phyloP scores from a whole-genome alignment of 2,113 vertebrate genomes.

The Dascyllus trimaculatus region DNA sequence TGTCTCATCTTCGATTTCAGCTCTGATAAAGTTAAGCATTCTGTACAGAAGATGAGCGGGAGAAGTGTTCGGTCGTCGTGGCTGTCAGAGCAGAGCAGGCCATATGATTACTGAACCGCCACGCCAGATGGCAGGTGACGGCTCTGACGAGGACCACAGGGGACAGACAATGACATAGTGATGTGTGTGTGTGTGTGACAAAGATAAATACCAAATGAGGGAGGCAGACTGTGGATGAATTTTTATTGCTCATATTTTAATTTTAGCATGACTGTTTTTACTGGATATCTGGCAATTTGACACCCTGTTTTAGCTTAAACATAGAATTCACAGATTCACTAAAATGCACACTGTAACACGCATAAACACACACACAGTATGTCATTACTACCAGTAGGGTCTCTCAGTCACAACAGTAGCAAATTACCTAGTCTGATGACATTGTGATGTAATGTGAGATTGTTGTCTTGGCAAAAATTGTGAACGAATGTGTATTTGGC shows the following conservation, averaged over 20 bases:
- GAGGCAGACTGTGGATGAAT: not conserved
- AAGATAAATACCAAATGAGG: not conserved
- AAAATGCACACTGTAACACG: too few relatives aligned
- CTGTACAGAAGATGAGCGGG: constrained; percentile 32
- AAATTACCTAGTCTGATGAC: too few relatives aligned
- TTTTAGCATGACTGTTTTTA: not conserved
- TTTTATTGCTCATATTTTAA: not conserved
- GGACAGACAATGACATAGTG: constrained; percentile 19
- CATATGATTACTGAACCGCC: constrained; percentile 54
- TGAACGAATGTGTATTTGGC: too few relatives aligned
- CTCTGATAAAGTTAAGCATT: constrained; percentile 17
- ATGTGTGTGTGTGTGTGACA: constrained; percentile 8
- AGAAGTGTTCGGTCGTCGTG: constrained; percentile 31
- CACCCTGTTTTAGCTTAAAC: too few relatives aligned
- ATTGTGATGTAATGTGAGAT: too few relatives aligned
- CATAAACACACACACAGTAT: too few relatives aligned
- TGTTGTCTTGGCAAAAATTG: too few relatives aligned
- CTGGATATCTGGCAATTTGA: not conserved
- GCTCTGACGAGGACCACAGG: constrained; percentile 38
- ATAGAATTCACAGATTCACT: too few relatives aligned
- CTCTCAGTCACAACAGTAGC: too few relatives aligned
- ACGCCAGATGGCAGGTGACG: constrained; percentile 63
- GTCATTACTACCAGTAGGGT: too few relatives aligned
- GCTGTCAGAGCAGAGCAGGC: constrained; percentile 36
- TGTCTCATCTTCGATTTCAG: constrained; percentile 24